Evolutionary conservation across 2,888 invertebrate genomes (phyloP).

Genomic region (Cheilosia vulpina): DNA sequence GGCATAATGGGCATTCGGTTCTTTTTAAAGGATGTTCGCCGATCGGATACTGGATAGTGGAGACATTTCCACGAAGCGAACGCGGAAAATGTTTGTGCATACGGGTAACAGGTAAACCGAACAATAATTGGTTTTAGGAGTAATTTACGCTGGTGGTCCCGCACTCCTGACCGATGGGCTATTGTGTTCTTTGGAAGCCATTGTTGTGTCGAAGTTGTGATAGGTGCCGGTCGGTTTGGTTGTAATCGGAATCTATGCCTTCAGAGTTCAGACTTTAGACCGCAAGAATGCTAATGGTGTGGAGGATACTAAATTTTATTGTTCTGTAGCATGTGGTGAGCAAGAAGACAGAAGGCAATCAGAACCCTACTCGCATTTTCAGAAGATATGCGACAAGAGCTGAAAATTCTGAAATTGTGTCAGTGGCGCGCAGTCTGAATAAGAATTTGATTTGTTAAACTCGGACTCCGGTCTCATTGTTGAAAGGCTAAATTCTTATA

Average conservation of each 20-base stretch:
- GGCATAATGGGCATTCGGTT: conserved; percentile 64
- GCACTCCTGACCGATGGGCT: conserved; percentile 54
- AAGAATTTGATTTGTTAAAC: no score
- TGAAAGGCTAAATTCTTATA: no score
- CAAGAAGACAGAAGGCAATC: neutral
- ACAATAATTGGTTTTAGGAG: conserved; percentile 59
- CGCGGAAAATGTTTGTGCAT: conserved; percentile 48
- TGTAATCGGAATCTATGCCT: conserved; percentile 27
- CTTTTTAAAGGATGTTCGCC: neutral
- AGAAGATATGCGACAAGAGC: no score
- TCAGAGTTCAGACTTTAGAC: neutral
- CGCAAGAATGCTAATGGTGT: conserved; percentile 49
- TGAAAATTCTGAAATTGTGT: no score
- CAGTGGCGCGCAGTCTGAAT: no score
- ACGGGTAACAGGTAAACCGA: conserved; percentile 62
- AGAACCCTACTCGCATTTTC: no score
- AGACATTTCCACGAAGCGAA: conserved; percentile 56
- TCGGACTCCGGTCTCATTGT: no score
- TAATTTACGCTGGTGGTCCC: conserved; percentile 68
- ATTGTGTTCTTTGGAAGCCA: conserved; percentile 39
- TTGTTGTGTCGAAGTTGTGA: conserved; percentile 36
- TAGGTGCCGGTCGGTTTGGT: neutral
- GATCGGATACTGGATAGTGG: conserved; percentile 1
- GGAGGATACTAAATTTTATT: conserved; percentile 46
- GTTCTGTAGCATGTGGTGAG: conserved; percentile 28